A percentile compares a stretch with the other conserved stretches of the same genome.
phyloP scores from a whole-genome alignment of 2,888 invertebrate species.

The Agonopterix arenella region DNA sequence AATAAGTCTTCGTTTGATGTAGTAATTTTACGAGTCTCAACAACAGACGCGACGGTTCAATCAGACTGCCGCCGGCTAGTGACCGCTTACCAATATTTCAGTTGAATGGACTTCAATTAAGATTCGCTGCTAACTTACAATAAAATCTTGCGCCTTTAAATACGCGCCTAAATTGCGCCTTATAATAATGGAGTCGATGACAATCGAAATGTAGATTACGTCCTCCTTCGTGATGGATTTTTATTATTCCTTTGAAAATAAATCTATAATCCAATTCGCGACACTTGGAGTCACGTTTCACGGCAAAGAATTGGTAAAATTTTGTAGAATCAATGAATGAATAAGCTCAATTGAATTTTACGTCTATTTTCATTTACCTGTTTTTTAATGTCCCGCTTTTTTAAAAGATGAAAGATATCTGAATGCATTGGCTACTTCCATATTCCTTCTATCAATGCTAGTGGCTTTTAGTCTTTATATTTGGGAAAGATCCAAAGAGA shows the following conservation, averaged over 20 bases:
- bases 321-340: slow-evolving; percentile 8
- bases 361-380: background rate
- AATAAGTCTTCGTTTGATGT: too few species aligned
- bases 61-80: slow-evolving; percentile 32
- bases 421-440: slow-evolving; percentile 24
- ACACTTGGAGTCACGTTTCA: slow-evolving; percentile 38
- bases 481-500: slow-evolving; percentile 50
- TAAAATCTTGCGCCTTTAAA: slow-evolving; percentile 40
- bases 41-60: slow-evolving; percentile 25
- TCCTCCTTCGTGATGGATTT: slow-evolving; percentile 31
- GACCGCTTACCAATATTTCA: slow-evolving; percentile 53
- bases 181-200: slow-evolving; percentile 37
- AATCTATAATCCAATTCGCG: slow-evolving; percentile 32
- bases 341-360: slow-evolving; percentile 6
- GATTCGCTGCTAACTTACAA: slow-evolving; percentile 39
- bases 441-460: slow-evolving; percentile 37
- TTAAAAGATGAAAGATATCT: slow-evolving; percentile 10
- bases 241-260: slow-evolving; percentile 34
- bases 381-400: slow-evolving; percentile 12
- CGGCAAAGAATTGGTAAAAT: slow-evolving; percentile 22
- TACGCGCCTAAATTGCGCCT: slow-evolving; percentile 34
- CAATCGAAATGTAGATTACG: slow-evolving; percentile 52
- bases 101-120: slow-evolving; percentile 62
- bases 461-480: slow-evolving; percentile 49
- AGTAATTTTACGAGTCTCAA: background rate